Percentiles rank a stretch among this genome's conserved stretches.
Evolutionary conservation across 2,888 invertebrate species (phyloP).

Genomic region (Ophraella communa): DNA sequence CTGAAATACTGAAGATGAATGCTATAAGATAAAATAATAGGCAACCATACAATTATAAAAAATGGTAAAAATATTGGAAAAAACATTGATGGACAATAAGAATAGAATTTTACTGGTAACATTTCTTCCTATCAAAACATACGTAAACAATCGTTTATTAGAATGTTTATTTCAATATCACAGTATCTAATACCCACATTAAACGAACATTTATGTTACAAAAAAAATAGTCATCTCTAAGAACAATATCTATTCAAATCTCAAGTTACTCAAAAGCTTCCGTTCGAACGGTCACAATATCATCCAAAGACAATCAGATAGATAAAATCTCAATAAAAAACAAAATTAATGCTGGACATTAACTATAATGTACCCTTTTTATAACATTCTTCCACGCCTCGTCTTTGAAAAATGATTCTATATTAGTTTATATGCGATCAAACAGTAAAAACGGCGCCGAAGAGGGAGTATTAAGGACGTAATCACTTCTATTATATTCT

Average conservation of each 20-base stretch:
- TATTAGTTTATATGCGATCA: slow-evolving; percentile 13
- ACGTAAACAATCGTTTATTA: not conserved
- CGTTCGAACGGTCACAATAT: slow-evolving; percentile 12
- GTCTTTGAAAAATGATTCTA: slow-evolving; percentile 39
- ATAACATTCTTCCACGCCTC: slow-evolving; percentile 33
- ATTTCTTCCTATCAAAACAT: not conserved
- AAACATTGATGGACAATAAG: no score
- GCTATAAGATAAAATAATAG: no score
- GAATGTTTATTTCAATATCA: slow-evolving; percentile 1
- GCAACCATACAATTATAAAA: no score
- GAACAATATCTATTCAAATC: slow-evolving; percentile 18
- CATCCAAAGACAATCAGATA: slow-evolving; percentile 34
- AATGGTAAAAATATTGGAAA: no score
- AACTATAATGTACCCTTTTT: slow-evolving; percentile 37
- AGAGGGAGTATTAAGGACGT: not conserved
- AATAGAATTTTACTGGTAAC: no score
- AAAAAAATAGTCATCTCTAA: slow-evolving; percentile 8
- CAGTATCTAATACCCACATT: not conserved
- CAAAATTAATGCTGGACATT: slow-evolving; percentile 37
- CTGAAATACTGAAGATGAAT: no score
- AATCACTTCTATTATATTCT: not conserved
- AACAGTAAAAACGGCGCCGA: not conserved
- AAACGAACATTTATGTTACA: not conserved
- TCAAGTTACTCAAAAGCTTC: slow-evolving; percentile 26
- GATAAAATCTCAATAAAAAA: slow-evolving; percentile 40